Conservation (phyloP, 2,797 vertebrate genomes). For the Epinephelus malabaricus region DNA sequence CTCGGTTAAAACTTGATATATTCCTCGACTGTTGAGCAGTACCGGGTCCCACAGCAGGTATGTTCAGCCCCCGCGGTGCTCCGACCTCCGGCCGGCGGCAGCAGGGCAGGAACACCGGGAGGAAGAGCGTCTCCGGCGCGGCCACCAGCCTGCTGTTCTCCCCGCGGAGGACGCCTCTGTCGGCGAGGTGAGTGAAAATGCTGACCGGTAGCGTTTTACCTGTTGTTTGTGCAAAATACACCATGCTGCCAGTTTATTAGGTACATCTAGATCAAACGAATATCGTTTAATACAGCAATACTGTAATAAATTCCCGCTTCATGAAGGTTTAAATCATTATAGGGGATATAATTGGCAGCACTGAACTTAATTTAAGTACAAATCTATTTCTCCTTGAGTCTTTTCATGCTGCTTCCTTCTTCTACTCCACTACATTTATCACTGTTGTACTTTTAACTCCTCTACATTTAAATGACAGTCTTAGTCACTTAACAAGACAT, state of each 20-base stretch:
- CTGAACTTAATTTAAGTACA: too few relatives aligned
- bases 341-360: too few relatives aligned
- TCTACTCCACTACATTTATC: too few relatives aligned
- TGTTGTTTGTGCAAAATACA: not conserved
- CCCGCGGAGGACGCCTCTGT: slow-evolving; percentile 78
- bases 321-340: too few relatives aligned
- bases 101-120: slow-evolving; percentile 67
- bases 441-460: too few relatives aligned
- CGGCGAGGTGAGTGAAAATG: slow-evolving; percentile 69
- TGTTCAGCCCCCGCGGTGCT: slow-evolving; percentile 82
- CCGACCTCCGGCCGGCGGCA: slow-evolving; percentile 80
- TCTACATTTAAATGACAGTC: too few relatives aligned
- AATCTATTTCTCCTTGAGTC: too few relatives aligned
- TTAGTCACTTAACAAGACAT: too few relatives aligned
- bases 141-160: slow-evolving; percentile 79
- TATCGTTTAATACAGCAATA: not conserved
- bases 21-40: not conserved
- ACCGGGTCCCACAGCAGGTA: slow-evolving; percentile 37
- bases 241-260: not conserved
- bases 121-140: slow-evolving; percentile 75
- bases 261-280: rapidly evolving
- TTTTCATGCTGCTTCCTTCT: too few relatives aligned
- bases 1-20: rapidly evolving
- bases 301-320: too few relatives aligned
- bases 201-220: not conserved